Evolutionary conservation across 2,797 vertebrate species (phyloP).

Genomic region (Thaleichthys pacificus): DNA sequence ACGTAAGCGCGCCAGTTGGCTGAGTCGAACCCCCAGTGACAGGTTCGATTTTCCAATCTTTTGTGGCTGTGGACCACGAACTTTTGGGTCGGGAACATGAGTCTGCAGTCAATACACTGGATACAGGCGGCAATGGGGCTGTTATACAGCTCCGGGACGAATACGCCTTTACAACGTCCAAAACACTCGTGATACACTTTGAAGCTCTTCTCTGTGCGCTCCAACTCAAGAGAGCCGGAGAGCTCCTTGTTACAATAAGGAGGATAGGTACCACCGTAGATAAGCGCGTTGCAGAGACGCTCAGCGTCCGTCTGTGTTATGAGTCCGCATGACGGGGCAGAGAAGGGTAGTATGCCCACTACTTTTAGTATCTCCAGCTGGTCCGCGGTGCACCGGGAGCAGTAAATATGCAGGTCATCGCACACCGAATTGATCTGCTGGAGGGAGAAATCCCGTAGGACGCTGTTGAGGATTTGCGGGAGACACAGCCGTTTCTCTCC

Average conservation of each 20-base stretch:
- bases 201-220: slow-evolving; percentile 89
- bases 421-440: slow-evolving; percentile 98
- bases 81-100: slow-evolving; percentile 92
- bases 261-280: slow-evolving; percentile 84
- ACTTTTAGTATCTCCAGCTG: slow-evolving; percentile 97
- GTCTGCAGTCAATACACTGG: slow-evolving; percentile 94
- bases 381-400: slow-evolving; percentile 93
- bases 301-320: slow-evolving; percentile 96
- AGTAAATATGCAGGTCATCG: slow-evolving; percentile 96
- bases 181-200: slow-evolving; percentile 96
- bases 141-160: slow-evolving; percentile 89
- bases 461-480: slow-evolving; percentile 96
- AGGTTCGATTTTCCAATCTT: slow-evolving; percentile 93
- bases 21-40: slow-evolving; percentile 98
- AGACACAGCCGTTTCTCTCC: slow-evolving; percentile 96
- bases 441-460: slow-evolving; percentile 92
- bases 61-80: slow-evolving; percentile 98
- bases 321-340: slow-evolving; percentile 93
- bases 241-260: slow-evolving; percentile 75
- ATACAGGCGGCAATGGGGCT: slow-evolving; percentile 89
- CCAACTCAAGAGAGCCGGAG: slow-evolving; percentile 79
- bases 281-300: slow-evolving; percentile 93
- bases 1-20: slow-evolving; percentile 96
- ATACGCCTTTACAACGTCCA: slow-evolving; percentile 93
- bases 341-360: slow-evolving; percentile 93